Evolutionary conservation across 2,113 vertebrate genomes (phyloP).

Genomic region (Psittacus erithacus): DNA sequence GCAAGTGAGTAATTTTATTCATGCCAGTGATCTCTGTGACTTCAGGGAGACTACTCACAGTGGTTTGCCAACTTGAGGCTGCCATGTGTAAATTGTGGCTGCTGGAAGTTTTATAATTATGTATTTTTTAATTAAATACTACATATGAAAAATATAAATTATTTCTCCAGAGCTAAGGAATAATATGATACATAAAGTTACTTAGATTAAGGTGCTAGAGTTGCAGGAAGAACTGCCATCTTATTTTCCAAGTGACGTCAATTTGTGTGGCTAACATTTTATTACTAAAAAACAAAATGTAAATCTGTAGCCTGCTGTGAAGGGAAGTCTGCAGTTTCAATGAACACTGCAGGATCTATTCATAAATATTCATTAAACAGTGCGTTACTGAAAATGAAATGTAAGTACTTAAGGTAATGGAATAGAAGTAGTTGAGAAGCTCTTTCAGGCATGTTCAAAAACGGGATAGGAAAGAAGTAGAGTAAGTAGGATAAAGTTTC

Average conservation of each 20-base stretch:
- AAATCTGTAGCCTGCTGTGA: constrained; percentile 75
- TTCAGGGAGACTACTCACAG: not conserved
- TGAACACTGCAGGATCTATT: constrained; percentile 73
- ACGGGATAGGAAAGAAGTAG: constrained; percentile 2
- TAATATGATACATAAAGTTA: not conserved
- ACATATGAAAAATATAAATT: constrained; percentile 50
- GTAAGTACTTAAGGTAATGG: constrained; percentile 78
- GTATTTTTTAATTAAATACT: constrained; percentile 49
- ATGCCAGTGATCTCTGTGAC: not conserved
- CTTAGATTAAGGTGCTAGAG: constrained; percentile 47
- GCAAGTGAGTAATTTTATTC: not conserved
- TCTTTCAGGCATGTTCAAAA: constrained; percentile 49
- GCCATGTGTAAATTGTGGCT: constrained; percentile 1
- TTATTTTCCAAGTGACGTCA: constrained; percentile 68
- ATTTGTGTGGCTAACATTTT: constrained; percentile 78
- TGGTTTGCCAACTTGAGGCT: not conserved
- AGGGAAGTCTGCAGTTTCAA: constrained; percentile 69
- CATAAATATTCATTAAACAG: constrained; percentile 83
- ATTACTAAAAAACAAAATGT: constrained; percentile 76
- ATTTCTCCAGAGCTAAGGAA: not conserved
- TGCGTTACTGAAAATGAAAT: constrained; percentile 79
- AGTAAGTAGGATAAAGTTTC: not conserved
- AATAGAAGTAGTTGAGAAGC: constrained; percentile 67
- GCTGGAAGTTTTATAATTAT: constrained; percentile 26
- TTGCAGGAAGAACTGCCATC: constrained; percentile 55